phyloP scores from a whole-genome alignment of 1,140 invertebrate genomes.

The Gonioctena quinquepunctata region DNA sequence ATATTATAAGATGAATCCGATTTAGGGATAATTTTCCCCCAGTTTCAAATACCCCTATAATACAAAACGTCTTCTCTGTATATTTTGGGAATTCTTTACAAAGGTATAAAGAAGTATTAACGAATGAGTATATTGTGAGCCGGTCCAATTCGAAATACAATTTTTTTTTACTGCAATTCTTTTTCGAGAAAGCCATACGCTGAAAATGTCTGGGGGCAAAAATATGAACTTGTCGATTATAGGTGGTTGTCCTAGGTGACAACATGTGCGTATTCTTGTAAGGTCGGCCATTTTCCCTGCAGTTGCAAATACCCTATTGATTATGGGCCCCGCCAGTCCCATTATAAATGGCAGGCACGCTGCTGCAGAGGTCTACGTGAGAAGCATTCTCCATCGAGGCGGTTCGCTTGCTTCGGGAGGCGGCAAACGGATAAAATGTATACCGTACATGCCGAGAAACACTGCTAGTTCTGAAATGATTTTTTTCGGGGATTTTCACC shows the following conservation, averaged over 20 bases:
- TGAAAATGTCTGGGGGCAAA: not conserved
- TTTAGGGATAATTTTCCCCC: too few relatives aligned
- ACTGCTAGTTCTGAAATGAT: too few relatives aligned
- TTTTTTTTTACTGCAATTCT: too few relatives aligned
- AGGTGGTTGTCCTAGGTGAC: slow-evolving; percentile 38
- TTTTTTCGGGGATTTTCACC: slow-evolving; percentile 11
- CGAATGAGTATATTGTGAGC: too few relatives aligned
- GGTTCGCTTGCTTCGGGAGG: slow-evolving; percentile 44
- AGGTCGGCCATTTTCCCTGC: slow-evolving; percentile 59
- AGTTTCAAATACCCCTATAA: too few relatives aligned
- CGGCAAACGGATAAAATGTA: slow-evolving; percentile 24
- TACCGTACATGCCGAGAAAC: slow-evolving; percentile 15
- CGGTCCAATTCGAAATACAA: too few relatives aligned
- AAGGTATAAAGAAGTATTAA: too few relatives aligned
- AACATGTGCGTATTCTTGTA: slow-evolving; percentile 49
- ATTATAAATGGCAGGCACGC: slow-evolving; percentile 69
- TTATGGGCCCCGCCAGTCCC: slow-evolving; percentile 58
- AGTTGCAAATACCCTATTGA: slow-evolving; percentile 67
- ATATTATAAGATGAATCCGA: too few relatives aligned
- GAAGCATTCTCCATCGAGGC: slow-evolving; percentile 60
- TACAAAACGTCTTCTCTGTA: too few relatives aligned
- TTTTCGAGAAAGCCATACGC: too few relatives aligned
- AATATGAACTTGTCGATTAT: not conserved
- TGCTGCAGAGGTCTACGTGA: slow-evolving; percentile 66
- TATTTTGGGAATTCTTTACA: too few relatives aligned